phyloP scores from a whole-genome alignment of 2,113 vertebrate species.

The Toxostoma redivivum region DNA sequence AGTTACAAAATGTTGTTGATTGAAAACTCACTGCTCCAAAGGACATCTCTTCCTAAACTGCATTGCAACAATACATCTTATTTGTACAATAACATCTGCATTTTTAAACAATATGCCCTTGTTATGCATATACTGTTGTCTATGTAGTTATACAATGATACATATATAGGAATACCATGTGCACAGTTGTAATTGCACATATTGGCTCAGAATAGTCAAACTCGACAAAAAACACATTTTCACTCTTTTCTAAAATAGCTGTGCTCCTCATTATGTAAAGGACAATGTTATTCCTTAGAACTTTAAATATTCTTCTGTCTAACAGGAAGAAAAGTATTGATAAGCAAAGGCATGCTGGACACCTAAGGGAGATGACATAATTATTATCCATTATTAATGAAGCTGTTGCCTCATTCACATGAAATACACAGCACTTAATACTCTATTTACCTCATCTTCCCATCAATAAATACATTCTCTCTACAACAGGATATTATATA shows the following conservation, averaged over 20 bases:
- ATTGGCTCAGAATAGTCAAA: neutral
- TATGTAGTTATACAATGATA: neutral
- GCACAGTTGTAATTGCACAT: neutral
- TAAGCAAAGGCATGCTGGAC: conserved; percentile 10
- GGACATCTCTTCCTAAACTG: neutral
- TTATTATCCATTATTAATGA: conserved; percentile 78
- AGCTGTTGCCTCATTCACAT: conserved; percentile 59
- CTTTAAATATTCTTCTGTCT: neutral
- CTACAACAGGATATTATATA: neutral
- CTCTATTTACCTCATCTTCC: conserved; percentile 49
- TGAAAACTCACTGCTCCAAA: neutral
- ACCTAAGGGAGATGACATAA: conserved; percentile 49
- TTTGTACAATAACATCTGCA: neutral
- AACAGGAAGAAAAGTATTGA: conserved; percentile 23
- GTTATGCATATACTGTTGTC: neutral
- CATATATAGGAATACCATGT: neutral
- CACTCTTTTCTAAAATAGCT: neutral
- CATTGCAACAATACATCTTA: neutral
- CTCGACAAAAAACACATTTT: neutral
- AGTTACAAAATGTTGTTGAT: neutral
- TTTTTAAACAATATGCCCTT: neutral
- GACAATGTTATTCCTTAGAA: neutral
- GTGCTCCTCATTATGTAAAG: neutral
- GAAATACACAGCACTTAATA: conserved; percentile 67
- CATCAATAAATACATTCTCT: conserved; percentile 43